These are phyloP conservation scores for Bufotes viridis DNA, from an alignment of 2,797 vertebrate genomes.

Conservation along the genomic window DNA sequence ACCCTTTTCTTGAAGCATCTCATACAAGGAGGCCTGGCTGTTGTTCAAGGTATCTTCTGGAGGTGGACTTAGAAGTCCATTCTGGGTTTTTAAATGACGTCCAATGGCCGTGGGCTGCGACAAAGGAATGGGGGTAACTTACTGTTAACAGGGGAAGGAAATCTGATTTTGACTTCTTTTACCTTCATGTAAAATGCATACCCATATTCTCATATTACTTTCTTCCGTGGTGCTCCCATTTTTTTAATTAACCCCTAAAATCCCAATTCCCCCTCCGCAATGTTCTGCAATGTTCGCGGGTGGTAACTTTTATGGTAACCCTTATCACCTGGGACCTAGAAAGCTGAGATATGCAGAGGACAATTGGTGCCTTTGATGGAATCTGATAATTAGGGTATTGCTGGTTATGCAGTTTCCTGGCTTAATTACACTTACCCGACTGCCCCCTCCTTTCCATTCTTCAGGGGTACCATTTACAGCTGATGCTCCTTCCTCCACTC, in stretches of 20 bases:
- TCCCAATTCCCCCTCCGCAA: neutral
- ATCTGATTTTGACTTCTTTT: neutral
- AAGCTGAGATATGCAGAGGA: neutral
- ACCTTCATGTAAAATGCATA: no score
- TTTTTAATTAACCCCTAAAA: neutral
- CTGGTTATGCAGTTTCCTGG: neutral
- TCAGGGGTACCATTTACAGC: conserved; percentile 87
- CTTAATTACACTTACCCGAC: conserved; percentile 30
- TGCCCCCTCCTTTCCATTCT: conserved; percentile 68
- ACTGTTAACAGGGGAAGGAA: neutral
- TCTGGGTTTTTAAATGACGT: conserved; percentile 82
- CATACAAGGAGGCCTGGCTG: conserved; percentile 92
- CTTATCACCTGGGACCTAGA: neutral
- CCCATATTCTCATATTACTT: neutral
- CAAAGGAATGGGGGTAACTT: neutral
- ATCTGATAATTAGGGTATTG: no score
- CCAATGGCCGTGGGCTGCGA: conserved; percentile 70
- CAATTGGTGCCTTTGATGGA: neutral
- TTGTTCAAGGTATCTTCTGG: conserved; percentile 86
- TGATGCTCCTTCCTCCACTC: conserved; percentile 78
- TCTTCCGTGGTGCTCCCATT: neutral
- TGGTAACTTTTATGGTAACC: neutral
- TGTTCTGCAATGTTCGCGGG: no score
- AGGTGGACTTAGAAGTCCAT: conserved; percentile 89
- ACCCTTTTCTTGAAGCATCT: conserved; percentile 92